A percentile compares a stretch with the other conserved stretches of the same genome.
phyloP scores from a whole-genome alignment of 2,113 vertebrate species.

The Corythaixoides concolor region DNA sequence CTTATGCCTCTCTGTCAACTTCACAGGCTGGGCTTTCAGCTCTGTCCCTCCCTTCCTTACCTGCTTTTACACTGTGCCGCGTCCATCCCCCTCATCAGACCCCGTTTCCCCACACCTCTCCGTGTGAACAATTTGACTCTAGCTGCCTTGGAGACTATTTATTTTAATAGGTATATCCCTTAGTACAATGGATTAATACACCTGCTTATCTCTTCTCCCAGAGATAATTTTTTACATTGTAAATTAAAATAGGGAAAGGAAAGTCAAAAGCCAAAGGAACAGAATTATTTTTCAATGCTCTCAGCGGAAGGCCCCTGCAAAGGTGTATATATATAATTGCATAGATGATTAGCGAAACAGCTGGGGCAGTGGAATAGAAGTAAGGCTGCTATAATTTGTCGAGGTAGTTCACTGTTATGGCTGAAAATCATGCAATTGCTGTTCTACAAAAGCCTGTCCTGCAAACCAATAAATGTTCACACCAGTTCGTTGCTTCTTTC shows the following conservation, averaged over 20 bases:
- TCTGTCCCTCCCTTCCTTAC: not conserved
- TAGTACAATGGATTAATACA: conserved; percentile 5
- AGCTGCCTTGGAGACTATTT: not conserved
- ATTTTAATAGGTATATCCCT: conserved; percentile 2
- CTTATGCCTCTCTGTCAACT: not conserved
- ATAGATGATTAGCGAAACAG: not conserved
- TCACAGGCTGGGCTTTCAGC: not conserved
- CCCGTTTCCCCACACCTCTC: not conserved
- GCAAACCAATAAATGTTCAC: not conserved
- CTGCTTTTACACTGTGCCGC: fast-evolving
- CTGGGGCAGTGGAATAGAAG: not conserved
- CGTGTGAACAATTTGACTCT: not conserved
- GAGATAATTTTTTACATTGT: not conserved
- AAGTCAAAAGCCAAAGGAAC: conserved; percentile 8
- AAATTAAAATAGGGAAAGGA: conserved; percentile 8
- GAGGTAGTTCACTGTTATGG: not conserved
- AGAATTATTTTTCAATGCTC: not conserved
- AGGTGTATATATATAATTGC: not conserved
- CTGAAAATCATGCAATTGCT: not conserved
- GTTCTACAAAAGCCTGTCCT: not conserved
- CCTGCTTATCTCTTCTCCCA: conserved; percentile 21
- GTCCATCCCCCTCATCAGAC: not conserved
- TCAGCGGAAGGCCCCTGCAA: conserved; percentile 11
- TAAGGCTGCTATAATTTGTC: not conserved
- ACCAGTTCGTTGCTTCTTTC: not conserved